These are phyloP conservation scores for Tinamus guttatus DNA, from an alignment of 2,113 vertebrate species.

Conservation along the genomic window DNA sequence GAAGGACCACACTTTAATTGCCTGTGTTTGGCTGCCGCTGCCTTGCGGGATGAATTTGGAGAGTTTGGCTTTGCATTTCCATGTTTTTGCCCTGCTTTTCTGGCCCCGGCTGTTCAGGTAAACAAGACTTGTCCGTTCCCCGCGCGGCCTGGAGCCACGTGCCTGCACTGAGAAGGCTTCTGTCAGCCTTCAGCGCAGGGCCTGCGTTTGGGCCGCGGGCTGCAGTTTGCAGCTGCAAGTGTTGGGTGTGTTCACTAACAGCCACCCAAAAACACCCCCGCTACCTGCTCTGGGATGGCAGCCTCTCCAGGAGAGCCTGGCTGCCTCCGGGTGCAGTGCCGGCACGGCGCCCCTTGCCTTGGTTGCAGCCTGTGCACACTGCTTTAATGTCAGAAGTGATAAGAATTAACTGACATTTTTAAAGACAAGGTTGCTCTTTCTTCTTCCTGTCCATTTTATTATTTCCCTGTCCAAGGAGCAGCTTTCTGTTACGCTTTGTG, in stretches of 20 bases:
- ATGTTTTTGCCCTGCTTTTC: background rate
- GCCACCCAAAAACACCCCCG: background rate
- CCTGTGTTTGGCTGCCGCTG: background rate
- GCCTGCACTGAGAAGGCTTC: background rate
- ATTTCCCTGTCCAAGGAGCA: background rate
- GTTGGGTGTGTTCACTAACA: background rate
- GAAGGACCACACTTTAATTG: background rate
- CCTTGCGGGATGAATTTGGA: background rate
- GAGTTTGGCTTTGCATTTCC: background rate
- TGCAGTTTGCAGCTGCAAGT: background rate
- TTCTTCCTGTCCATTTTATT: background rate
- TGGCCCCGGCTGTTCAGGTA: background rate
- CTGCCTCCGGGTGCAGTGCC: background rate
- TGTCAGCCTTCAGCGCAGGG: background rate
- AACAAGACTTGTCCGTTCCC: background rate
- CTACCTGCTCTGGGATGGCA: rapidly evolving
- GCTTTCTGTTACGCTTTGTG: background rate
- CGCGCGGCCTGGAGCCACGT: background rate
- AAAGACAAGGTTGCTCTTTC: background rate
- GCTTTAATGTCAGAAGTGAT: background rate
- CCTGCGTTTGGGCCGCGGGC: background rate
- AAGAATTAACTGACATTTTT: background rate
- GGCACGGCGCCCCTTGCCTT: background rate
- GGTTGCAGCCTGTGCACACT: background rate
- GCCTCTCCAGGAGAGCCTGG: background rate